Conservation (phyloP, 2,797 vertebrate species). For the Streptopelia turtur region DNA sequence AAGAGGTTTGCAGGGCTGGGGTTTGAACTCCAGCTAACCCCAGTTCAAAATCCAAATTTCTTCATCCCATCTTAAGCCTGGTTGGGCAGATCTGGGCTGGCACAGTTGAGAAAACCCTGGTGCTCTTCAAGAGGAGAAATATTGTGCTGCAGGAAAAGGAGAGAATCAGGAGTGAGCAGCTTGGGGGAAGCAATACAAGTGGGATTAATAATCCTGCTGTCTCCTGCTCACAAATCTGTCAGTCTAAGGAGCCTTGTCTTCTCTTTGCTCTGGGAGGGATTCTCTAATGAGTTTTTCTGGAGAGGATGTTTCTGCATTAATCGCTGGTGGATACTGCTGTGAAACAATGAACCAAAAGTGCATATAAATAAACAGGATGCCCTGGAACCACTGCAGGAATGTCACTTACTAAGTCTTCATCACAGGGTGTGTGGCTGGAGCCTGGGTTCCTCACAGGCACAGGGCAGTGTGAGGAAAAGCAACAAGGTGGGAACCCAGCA, state of each 20-base stretch:
- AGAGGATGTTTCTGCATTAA: background rate
- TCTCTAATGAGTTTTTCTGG: background rate
- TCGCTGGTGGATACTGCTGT: background rate
- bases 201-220: background rate
- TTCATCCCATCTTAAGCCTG: background rate
- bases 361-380: constrained; percentile 10
- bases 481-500: background rate
- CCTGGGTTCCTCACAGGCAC: background rate
- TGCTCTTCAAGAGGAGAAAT: background rate
- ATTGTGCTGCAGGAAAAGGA: background rate
- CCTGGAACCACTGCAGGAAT: background rate
- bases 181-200: background rate
- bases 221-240: background rate
- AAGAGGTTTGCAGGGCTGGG: constrained; percentile 13
- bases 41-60: background rate
- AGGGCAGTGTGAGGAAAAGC: background rate
- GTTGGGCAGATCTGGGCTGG: background rate
- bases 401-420: background rate
- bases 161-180: background rate
- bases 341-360: background rate
- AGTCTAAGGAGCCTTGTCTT: background rate
- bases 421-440: background rate
- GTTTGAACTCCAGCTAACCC: constrained; percentile 36
- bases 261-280: background rate
- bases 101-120: background rate